Conservation (phyloP, 23 tunicate genomes). For the Trididemnum miniatum region DNA sequence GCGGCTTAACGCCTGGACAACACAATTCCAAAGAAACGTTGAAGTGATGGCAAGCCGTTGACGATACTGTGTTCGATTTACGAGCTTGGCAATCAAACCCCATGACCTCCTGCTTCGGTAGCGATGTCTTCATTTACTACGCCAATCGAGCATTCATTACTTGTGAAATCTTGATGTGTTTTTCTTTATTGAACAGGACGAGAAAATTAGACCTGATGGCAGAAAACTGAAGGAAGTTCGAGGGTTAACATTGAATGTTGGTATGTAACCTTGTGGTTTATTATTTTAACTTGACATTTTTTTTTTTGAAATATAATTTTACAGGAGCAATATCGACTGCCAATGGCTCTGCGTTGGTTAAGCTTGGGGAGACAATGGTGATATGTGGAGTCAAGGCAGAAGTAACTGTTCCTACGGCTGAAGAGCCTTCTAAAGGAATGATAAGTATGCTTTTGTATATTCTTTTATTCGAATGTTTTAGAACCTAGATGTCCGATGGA, state of each 20-base stretch:
- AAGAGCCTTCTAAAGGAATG: constrained; percentile 60
- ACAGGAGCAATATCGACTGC: constrained; percentile 66
- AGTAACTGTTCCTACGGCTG: constrained; percentile 66
- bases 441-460: constrained; percentile 34
- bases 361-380: constrained; percentile 71
- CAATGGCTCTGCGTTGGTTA: constrained; percentile 73
- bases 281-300: background rate
- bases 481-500: background rate
- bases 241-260: constrained; percentile 19
- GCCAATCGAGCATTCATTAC: too few species aligned
- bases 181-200: constrained; percentile 3
- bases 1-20: too few species aligned
- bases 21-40: too few species aligned
- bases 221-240: constrained; percentile 45
- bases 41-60: too few species aligned
- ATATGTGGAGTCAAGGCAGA: constrained; percentile 84
- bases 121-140: too few species aligned
- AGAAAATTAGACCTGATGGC: constrained; percentile 49
- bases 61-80: too few species aligned
- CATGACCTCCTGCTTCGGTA: too few species aligned
- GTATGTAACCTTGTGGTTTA: background rate
- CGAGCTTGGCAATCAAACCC: too few species aligned
- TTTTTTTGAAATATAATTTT: background rate
- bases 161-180: too few species aligned
- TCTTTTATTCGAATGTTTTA: background rate